These are phyloP conservation scores for Benitochromis conjunctus DNA, from an alignment of 2,113 vertebrate genomes.

Conservation along the genomic window DNA sequence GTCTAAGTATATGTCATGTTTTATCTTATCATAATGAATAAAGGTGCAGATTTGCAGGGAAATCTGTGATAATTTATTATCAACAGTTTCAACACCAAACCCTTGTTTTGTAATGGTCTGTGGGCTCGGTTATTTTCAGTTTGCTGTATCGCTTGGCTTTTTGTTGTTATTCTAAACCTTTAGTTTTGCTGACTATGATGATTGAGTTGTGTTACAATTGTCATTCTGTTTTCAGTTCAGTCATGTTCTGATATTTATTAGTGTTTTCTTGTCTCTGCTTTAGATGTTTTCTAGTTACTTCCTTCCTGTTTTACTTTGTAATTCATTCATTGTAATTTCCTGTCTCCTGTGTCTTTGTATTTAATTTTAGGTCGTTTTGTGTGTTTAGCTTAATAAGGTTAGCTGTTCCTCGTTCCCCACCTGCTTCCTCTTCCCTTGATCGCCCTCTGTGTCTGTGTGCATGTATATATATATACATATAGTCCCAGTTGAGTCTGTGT, in stretches of 20 bases:
- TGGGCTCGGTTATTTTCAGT: not conserved
- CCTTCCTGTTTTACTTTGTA: not conserved
- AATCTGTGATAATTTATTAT: not conserved
- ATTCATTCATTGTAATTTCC: not conserved
- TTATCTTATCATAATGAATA: not conserved
- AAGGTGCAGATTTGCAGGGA: fast-evolving
- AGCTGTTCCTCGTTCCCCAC: not conserved
- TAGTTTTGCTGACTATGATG: not conserved
- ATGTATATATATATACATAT: not conserved
- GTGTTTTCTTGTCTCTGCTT: not conserved
- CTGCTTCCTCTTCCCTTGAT: not conserved
- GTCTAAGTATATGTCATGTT: not conserved
- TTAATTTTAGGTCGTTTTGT: fast-evolving
- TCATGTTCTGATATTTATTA: not conserved
- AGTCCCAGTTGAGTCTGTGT: fast-evolving
- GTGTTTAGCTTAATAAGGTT: fast-evolving
- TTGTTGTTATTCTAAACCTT: fast-evolving
- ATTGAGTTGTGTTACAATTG: not conserved
- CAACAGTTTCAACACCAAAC: not conserved
- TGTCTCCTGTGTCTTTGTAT: not conserved
- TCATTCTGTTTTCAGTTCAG: not conserved
- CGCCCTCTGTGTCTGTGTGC: fast-evolving
- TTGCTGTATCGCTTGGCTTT: not conserved
- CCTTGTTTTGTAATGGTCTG: not conserved
- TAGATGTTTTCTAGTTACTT: not conserved